phyloP scores from a whole-genome alignment of 2,797 vertebrate species.

The Periophthalmus magnuspinnatus region DNA sequence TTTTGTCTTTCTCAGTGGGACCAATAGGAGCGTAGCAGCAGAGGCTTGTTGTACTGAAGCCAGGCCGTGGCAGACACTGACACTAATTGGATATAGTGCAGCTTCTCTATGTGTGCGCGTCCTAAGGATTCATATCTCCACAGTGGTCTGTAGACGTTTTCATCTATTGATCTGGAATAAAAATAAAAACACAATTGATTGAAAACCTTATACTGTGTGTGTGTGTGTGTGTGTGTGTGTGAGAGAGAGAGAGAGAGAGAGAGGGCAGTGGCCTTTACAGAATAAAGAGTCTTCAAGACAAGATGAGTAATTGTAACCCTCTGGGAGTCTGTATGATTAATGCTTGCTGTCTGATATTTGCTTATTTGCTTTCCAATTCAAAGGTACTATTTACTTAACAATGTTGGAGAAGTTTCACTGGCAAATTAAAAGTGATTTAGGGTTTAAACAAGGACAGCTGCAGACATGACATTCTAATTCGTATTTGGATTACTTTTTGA shows the following conservation, averaged over 20 bases:
- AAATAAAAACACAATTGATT: constrained; percentile 37
- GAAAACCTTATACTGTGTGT: neutral
- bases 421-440: constrained; percentile 24
- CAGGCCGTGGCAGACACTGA: constrained; percentile 38
- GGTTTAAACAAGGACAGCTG: constrained; percentile 8
- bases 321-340: constrained; percentile 46
- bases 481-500: too few species aligned
- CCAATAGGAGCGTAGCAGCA: constrained; percentile 32
- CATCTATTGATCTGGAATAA: constrained; percentile 40
- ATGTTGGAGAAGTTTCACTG: constrained; percentile 15
- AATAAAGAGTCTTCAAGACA: constrained; percentile 25
- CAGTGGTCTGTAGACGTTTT: constrained; percentile 31
- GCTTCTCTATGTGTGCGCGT: neutral
- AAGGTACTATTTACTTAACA: constrained; percentile 30
- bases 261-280: constrained; percentile 12
- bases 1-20: constrained; percentile 50
- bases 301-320: constrained; percentile 44
- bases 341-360: constrained; percentile 32
- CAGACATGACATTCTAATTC: neutral
- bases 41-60: constrained; percentile 42
- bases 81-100: constrained; percentile 47
- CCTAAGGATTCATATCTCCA: constrained; percentile 20
- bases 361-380: constrained; percentile 27
- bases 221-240: constrained; percentile 16
- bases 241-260: too few species aligned